Conservation (phyloP, 2,113 vertebrate species). For the Nibea coibor region DNA sequence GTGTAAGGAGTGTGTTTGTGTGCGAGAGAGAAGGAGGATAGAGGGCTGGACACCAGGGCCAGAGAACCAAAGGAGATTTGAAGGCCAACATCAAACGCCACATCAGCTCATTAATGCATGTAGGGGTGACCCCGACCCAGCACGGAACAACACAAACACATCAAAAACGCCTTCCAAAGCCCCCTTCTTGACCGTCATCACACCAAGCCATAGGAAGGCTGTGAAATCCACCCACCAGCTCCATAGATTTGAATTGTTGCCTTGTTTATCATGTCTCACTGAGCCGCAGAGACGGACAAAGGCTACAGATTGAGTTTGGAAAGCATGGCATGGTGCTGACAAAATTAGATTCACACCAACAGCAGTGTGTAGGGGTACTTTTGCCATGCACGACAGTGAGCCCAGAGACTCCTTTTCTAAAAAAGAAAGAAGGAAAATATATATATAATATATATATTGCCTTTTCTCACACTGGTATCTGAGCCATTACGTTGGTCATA, state of each 20-base stretch:
- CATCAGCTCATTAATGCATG: conserved; percentile 79
- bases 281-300: conserved; percentile 50
- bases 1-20: conserved; percentile 36
- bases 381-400: conserved; percentile 25
- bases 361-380: conserved; percentile 43
- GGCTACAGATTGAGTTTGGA: conserved; percentile 56
- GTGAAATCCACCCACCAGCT: conserved; percentile 56
- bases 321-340: conserved; percentile 26
- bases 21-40: conserved; percentile 34
- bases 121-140: conserved; percentile 65
- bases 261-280: conserved; percentile 61
- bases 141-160: conserved; percentile 66
- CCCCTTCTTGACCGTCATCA: conserved; percentile 64
- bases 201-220: conserved; percentile 52
- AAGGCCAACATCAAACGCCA: conserved; percentile 79
- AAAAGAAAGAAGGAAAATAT: conserved; percentile 33
- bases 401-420: conserved; percentile 50
- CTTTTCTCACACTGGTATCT: conserved; percentile 55
- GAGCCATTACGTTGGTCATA: conserved; percentile 75
- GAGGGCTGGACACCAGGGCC: conserved; percentile 59
- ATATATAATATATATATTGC: not conserved
- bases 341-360: conserved; percentile 49
- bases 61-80: conserved; percentile 70
- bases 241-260: conserved; percentile 58
- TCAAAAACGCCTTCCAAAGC: conserved; percentile 61